A percentile compares a stretch with the other conserved stretches of the same genome.
These are phyloP conservation scores for Tinea trinotella DNA, from an alignment of 2,888 invertebrate genomes.

Conservation along the genomic window DNA sequence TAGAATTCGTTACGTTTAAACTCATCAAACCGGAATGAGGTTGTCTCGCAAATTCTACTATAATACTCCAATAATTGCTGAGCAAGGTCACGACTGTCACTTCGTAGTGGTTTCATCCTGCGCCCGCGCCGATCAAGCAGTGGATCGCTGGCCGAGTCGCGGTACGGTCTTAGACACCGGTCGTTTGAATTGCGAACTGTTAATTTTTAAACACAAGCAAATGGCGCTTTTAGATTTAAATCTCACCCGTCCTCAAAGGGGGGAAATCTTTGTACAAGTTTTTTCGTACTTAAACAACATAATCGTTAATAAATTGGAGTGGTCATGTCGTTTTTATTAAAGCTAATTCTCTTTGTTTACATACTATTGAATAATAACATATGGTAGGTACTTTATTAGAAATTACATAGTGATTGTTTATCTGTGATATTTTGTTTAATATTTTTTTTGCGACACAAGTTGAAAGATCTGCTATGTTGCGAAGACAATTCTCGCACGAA, in stretches of 20 bases:
- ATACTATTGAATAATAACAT: constrained; percentile 9
- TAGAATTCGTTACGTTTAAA: not conserved
- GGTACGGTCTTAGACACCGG: not conserved
- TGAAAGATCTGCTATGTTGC: constrained; percentile 30
- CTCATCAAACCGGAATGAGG: not conserved
- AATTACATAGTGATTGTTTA: constrained; percentile 11
- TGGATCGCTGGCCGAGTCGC: constrained; percentile 27
- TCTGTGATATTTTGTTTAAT: not conserved
- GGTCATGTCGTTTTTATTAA: too few relatives aligned
- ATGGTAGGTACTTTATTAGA: constrained; percentile 1
- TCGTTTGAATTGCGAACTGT: too few relatives aligned
- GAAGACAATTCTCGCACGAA: constrained; percentile 60
- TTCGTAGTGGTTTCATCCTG: constrained; percentile 26
- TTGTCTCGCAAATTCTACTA: not conserved
- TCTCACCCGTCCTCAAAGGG: too few relatives aligned
- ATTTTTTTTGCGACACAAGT: not conserved
- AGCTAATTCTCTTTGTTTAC: not conserved
- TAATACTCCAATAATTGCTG: not conserved
- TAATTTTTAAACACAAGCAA: too few relatives aligned
- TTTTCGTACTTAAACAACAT: too few relatives aligned
- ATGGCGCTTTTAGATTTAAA: too few relatives aligned
- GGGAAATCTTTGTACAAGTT: too few relatives aligned
- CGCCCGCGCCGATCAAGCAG: constrained; percentile 30
- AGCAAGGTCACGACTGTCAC: constrained; percentile 56
- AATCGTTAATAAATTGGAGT: too few relatives aligned